phyloP scores from a whole-genome alignment of 2,888 invertebrate species.

The Schrankia costaestrigalis region DNA sequence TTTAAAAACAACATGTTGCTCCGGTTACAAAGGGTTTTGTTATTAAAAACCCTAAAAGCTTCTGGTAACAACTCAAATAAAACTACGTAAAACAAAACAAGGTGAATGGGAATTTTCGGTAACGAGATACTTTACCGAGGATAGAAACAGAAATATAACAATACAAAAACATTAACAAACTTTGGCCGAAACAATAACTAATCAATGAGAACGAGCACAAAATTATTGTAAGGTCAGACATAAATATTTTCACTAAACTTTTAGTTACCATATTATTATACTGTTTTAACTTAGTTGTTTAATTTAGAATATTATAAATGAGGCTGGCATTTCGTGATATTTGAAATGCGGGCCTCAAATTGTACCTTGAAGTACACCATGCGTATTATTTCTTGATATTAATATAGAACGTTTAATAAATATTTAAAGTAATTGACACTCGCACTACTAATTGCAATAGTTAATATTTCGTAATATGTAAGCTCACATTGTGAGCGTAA shows the following conservation, averaged over 20 bases:
- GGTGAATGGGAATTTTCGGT: neutral
- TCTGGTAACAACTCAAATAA: no score
- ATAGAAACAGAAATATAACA: conserved; percentile 7
- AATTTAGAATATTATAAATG: conserved; percentile 14
- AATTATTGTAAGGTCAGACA: conserved; percentile 6
- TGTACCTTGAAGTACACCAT: conserved; percentile 16
- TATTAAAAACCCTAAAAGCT: no score
- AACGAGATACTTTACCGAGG: neutral
- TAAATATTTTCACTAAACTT: conserved; percentile 7
- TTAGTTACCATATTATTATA: conserved; percentile 3
- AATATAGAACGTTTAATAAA: no score
- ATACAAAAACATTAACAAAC: conserved; percentile 8
- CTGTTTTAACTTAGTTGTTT: conserved; percentile 10
- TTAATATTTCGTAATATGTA: no score
- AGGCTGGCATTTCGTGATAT: conserved; percentile 13
- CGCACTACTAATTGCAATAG: no score
- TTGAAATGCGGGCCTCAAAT: conserved; percentile 12
- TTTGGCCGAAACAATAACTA: conserved; percentile 7
- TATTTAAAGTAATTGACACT: no score
- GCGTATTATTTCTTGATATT: no score
- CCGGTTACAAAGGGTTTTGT: no score
- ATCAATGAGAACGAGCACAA: conserved; percentile 10
- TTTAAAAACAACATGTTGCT: neutral
- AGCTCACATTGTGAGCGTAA: no score
- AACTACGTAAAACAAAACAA: neutral